Percentiles rank a stretch among this genome's conserved stretches.
These are phyloP conservation scores for Meghimatium bilineatum DNA, from an alignment of 2,888 invertebrate species.

Conservation along the genomic window DNA sequence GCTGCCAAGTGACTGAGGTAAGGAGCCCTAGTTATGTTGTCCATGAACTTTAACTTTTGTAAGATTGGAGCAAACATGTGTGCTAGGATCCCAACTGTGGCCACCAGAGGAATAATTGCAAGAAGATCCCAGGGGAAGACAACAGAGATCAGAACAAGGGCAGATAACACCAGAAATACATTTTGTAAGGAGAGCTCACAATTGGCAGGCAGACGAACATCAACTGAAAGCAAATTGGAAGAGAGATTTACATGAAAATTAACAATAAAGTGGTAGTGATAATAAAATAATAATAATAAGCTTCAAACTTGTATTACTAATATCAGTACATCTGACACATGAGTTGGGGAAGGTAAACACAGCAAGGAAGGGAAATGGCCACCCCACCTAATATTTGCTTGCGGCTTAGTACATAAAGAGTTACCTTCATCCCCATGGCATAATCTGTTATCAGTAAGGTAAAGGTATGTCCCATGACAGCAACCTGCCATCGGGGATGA, in stretches of 20 bases:
- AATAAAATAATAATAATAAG: too few species aligned
- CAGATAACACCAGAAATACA: conserved; percentile 83
- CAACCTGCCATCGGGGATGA: too few species aligned
- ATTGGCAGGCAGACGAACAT: conserved; percentile 79
- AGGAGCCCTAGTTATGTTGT: conserved; percentile 80
- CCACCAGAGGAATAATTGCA: conserved; percentile 75
- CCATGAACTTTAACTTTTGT: conserved; percentile 76
- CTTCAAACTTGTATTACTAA: too few species aligned
- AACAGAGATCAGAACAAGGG: conserved; percentile 88
- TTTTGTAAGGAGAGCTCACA: conserved; percentile 81
- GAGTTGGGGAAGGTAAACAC: too few species aligned
- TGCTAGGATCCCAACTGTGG: conserved; percentile 75
- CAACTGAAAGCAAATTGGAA: conserved; percentile 61
- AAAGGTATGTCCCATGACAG: too few species aligned
- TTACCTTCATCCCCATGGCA: too few species aligned
- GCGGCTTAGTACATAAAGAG: too few species aligned
- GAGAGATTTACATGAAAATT: not conserved
- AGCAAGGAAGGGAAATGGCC: too few species aligned
- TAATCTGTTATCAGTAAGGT: too few species aligned
- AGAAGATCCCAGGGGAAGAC: conserved; percentile 84
- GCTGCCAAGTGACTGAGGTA: conserved; percentile 81
- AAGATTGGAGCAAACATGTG: conserved; percentile 74
- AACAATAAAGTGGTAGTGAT: not conserved
- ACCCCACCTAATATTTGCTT: too few species aligned
- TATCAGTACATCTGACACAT: too few species aligned